Percentiles rank a stretch among this genome's conserved stretches.
Conservation (phyloP, 2,113 vertebrate genomes). For the Coracopsis vasa region DNA sequence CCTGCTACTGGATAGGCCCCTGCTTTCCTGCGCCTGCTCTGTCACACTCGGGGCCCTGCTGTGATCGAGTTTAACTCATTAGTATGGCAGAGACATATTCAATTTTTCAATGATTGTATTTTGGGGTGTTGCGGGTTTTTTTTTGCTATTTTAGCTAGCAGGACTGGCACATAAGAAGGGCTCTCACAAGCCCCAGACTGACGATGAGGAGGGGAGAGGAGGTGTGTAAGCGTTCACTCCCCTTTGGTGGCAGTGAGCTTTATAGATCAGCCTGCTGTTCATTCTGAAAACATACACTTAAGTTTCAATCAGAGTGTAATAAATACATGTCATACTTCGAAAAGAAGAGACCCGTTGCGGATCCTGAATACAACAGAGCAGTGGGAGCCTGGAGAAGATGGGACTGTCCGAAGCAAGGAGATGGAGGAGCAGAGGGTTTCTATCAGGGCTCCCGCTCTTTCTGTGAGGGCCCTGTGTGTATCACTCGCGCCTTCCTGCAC, state of each 20-base stretch:
- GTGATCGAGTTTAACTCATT: background rate
- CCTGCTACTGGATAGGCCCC: rapidly evolving
- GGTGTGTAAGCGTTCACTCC: rapidly evolving
- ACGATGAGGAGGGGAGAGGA: rapidly evolving
- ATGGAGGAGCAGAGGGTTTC: rapidly evolving
- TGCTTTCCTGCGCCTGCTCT: background rate
- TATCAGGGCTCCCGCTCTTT: background rate
- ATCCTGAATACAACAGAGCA: background rate
- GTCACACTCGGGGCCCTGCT: background rate
- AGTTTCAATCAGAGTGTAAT: background rate
- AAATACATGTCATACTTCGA: background rate
- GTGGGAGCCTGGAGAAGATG: background rate
- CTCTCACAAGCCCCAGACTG: background rate
- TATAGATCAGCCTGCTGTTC: rapidly evolving
- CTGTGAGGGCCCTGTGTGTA: rapidly evolving
- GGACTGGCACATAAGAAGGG: background rate
- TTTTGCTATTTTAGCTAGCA: background rate
- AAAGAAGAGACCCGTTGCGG: rapidly evolving
- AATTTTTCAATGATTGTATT: background rate
- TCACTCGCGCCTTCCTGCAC: rapidly evolving
- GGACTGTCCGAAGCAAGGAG: rapidly evolving
- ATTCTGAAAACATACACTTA: background rate
- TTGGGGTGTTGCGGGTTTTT: background rate
- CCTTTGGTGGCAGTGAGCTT: background rate
- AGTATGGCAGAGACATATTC: background rate